These are phyloP conservation scores for Prolemur simus DNA, from an alignment of 2,113 vertebrate species.

Conservation along the genomic window DNA sequence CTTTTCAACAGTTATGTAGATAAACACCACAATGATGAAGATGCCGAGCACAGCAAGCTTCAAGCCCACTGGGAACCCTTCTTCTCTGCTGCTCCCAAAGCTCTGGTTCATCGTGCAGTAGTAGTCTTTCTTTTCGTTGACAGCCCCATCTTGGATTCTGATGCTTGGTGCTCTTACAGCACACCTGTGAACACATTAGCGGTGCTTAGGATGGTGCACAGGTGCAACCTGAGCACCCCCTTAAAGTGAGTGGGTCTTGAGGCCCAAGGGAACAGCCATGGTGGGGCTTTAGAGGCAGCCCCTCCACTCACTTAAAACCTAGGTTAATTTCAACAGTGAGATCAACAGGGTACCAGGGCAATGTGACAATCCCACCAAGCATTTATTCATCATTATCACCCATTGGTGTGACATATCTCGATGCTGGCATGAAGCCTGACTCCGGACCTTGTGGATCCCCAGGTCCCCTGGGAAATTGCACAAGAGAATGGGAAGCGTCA, in stretches of 20 bases:
- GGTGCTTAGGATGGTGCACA: background rate
- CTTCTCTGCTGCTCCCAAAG: accelerated
- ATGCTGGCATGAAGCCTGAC: background rate
- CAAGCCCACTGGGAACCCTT: constrained; percentile 76
- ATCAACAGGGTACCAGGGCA: accelerated
- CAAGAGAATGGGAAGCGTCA: accelerated
- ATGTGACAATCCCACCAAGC: background rate
- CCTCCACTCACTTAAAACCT: background rate
- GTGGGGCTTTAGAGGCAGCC: background rate
- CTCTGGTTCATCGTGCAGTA: accelerated
- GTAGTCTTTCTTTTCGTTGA: accelerated
- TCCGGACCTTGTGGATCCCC: background rate
- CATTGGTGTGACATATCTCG: background rate
- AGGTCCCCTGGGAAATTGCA: background rate
- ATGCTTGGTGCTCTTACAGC: constrained; percentile 77
- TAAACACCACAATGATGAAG: constrained; percentile 81
- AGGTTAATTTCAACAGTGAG: background rate
- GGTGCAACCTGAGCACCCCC: background rate
- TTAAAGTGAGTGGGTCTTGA: background rate
- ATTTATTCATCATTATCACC: background rate
- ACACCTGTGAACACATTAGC: constrained; percentile 73
- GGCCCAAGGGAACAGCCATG: too few relatives aligned
- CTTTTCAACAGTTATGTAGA: constrained; percentile 81
- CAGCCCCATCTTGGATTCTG: accelerated
- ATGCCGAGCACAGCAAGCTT: constrained; percentile 82